Evolutionary conservation across 1,140 invertebrate genomes (phyloP).

Genomic region (Listronotus oregonensis): DNA sequence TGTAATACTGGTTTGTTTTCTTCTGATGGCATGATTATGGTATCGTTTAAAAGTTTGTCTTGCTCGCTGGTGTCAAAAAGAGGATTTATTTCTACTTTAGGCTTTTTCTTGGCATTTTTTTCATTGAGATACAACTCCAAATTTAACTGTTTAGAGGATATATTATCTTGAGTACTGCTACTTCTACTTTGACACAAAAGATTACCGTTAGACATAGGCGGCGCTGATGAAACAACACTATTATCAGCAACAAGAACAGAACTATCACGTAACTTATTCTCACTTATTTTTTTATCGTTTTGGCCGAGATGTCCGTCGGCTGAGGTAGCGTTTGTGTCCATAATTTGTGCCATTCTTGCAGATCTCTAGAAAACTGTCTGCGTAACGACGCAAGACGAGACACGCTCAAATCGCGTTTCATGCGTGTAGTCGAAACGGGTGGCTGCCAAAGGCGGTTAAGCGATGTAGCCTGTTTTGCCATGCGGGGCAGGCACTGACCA

Average conservation of each 20-base stretch:
- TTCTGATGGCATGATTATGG: conserved; percentile 35
- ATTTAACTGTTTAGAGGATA: conserved; percentile 16
- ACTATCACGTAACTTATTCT: conserved; percentile 7
- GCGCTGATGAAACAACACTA: conserved; percentile 15
- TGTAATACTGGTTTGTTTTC: conserved; percentile 60
- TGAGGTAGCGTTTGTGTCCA: conserved; percentile 42
- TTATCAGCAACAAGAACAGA: not conserved
- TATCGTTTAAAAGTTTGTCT: conserved; percentile 17
- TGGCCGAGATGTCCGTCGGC: conserved; percentile 11
- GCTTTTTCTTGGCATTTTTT: conserved; percentile 33
- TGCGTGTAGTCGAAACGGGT: conserved; percentile 42
- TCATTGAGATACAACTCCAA: conserved; percentile 32
- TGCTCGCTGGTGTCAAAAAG: conserved; percentile 18
- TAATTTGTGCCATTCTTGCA: conserved; percentile 52
- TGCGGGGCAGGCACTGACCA: conserved; percentile 44
- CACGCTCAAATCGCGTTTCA: conserved; percentile 41
- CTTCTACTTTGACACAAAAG: not conserved
- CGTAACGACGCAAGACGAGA: conserved; percentile 46
- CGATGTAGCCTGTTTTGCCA: conserved; percentile 43
- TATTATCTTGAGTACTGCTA: conserved; percentile 12
- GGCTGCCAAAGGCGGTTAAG: conserved; percentile 37
- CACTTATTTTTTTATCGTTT: conserved; percentile 33
- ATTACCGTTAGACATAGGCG: conserved; percentile 12
- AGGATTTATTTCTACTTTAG: conserved; percentile 28
- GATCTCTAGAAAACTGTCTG: conserved; percentile 52